A percentile compares a stretch with the other conserved stretches of the same genome.
phyloP scores from a whole-genome alignment of 2,888 invertebrate species.

The Nyleta sp. region DNA sequence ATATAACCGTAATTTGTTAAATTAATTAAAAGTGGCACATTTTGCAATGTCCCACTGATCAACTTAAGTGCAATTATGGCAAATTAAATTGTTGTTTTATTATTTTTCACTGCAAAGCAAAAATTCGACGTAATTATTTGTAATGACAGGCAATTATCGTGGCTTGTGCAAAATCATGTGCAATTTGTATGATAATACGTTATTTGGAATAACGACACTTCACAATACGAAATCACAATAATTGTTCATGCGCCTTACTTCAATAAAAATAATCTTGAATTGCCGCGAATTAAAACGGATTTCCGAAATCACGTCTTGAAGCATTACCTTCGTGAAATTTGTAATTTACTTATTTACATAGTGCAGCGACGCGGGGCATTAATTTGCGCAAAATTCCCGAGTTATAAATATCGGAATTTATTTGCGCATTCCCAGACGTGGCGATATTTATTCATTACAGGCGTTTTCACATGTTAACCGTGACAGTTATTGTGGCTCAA shows the following conservation, averaged over 20 bases:
- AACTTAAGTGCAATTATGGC: background rate
- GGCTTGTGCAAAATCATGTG: slow-evolving; percentile 9
- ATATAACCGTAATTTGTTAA: too few relatives aligned
- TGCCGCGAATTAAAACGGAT: background rate
- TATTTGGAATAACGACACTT: slow-evolving; percentile 19
- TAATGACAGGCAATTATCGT: slow-evolving; percentile 19
- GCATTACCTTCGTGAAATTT: too few relatives aligned
- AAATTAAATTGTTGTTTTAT: slow-evolving; percentile 2
- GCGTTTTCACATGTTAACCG: slow-evolving; percentile 50
- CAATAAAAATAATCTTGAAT: background rate
- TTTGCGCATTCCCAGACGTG: slow-evolving; percentile 25
- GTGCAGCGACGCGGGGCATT: too few relatives aligned
- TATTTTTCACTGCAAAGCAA: background rate
- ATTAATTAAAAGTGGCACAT: too few relatives aligned
- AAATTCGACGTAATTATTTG: slow-evolving; percentile 2
- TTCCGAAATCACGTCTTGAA: too few relatives aligned
- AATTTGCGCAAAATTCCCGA: background rate
- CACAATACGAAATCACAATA: slow-evolving; percentile 6
- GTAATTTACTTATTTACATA: too few relatives aligned
- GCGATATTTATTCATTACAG: slow-evolving; percentile 44
- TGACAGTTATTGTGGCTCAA: slow-evolving; percentile 54
- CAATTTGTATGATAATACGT: slow-evolving; percentile 25
- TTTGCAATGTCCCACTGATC: too few relatives aligned
- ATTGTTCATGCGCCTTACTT: background rate
- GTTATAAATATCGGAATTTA: slow-evolving; percentile 24